Base-by-base conservation (phyloP, 1,140 invertebrate species). In the Rhynchophorus ferrugineus region DNA sequence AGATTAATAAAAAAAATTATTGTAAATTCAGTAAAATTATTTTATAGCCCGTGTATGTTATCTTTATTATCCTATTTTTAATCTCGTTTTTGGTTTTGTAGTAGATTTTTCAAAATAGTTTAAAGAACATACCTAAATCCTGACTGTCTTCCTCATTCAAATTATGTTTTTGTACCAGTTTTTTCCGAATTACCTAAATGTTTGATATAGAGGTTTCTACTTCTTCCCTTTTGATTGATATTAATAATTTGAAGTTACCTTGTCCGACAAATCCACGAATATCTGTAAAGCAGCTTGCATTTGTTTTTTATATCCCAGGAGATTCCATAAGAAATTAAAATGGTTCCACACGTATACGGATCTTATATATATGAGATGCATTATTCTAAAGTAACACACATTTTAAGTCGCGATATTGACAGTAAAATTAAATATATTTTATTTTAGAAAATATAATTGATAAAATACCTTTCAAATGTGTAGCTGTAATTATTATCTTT, bases 401-500 rank as follows among this genome's bases (percentile, higher is more conserved):
- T n/a, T n/a, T n/a, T n/a, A n/a, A n/a, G n/a, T n/a, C n/a, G n/a
- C n/a, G n/a, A n/a, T n/a, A n/a, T n/a, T n/a, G n/a, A n/a, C n/a
- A n/a, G n/a, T n/a, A n/a, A n/a, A n/a, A n/a, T n/a, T n/a, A n/a
- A n/a, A n/a, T n/a, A n/a, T n/a, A n/a, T n/a, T n/a, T n/a, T n/a
- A n/a, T n/a, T n/a, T n/a, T n/a, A n/a, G n/a, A n/a, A n/a, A n/a
- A n/a, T n/a, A n/a, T n/a, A n/a, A n/a, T n/a, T n/a, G n/a, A n/a
- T n/a, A n/a, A n/a, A n/a, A n/a, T 8, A 52, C 49, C 14, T 35
- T 3, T 52, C 49, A 7, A 52, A 45, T 20, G 19, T 20, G 3
- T 7, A 8, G 3, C 18, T 42, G 19, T 24, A 35, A 8, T 11
- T 29, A 3, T 13, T 20, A 11, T 44, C 20, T n/a, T 7, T 29